These are phyloP conservation scores for Uromys caudimaculatus DNA, from an alignment of 2,797 vertebrate genomes.

Conservation along the genomic window DNA sequence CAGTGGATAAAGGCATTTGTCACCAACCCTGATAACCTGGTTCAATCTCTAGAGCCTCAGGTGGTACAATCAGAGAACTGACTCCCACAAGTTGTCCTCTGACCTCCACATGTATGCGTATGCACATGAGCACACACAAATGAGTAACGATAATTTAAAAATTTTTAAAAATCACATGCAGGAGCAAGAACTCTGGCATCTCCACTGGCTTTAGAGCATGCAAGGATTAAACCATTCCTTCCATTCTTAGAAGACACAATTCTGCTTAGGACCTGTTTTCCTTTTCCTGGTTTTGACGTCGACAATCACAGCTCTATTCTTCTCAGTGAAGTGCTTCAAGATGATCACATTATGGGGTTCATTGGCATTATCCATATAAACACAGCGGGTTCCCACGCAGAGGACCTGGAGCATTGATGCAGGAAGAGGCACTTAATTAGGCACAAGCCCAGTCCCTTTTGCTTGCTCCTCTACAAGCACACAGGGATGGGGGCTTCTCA, in stretches of 20 bases:
- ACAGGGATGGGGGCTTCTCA: background rate
- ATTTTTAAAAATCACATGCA: background rate
- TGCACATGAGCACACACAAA: background rate
- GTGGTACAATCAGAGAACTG: background rate
- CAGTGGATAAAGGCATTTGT: background rate
- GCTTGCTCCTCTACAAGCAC: background rate
- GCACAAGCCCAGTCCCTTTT: background rate
- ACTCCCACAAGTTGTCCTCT: background rate
- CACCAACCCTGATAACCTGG: background rate
- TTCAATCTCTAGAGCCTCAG: background rate
- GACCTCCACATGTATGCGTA: background rate
- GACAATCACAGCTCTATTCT: constrained; percentile 96
- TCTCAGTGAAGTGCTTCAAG: constrained; percentile 98
- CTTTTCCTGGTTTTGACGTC: constrained; percentile 97
- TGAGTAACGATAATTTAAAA: background rate
- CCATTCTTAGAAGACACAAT: constrained; percentile 60
- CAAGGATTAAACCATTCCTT: background rate
- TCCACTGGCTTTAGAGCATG: background rate
- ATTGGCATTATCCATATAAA: constrained; percentile 97
- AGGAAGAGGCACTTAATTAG: background rate
- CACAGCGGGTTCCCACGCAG: constrained; percentile 96
- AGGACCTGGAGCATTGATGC: constrained; percentile 90
- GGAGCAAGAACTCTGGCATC: constrained; percentile 1
- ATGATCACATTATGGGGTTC: constrained; percentile 96
- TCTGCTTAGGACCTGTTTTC: constrained; percentile 92